Evolutionary conservation across 2,888 invertebrate species (phyloP), one percentile per base, ranked within the genome.

Genomic region (Phengaris alcon): DNA sequence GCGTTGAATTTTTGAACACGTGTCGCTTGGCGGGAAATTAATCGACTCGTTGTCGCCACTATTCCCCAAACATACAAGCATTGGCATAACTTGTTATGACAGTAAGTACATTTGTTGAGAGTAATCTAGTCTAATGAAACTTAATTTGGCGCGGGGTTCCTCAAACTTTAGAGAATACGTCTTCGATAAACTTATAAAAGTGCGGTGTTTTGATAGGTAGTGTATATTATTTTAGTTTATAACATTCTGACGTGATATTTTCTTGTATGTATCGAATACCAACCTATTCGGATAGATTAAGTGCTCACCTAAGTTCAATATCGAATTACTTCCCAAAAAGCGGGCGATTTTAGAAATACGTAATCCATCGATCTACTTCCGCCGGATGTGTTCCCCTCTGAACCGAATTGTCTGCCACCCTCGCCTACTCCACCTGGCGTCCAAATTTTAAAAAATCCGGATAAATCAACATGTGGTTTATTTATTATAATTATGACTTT

Each of bases 281-380:
- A 8, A 15, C 59, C 15, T 15, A 8, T 15, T n/a, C 15, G 15
- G 59, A 15, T 59, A 59, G 22, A 59, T 59, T 59, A 15, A 15
- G 59, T 59, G 35, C 70, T 70, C 51, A 3, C 15, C 57, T 15
- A 57, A 46, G 15, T 51, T 15, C 22, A 10, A 51, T 72, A 51
- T 72, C 72, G 4, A 52, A 54, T 72, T 72, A 72, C 72, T 75
- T 81, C 84, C 85, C 82, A 80, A 76, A 78, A 78, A 79, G 78
- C 77, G 74, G 76, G 59, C 64, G 68, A 78, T 77, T 55, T 55
- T 75, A 74, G 73, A 74, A 51, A 72, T 72, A 72, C 72, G 57
- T 52, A 57, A 48, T 76, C 59, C 48, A 73, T 48, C 72, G 72
- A 70, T 57, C 59, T 35, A 52, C 73, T 74, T 76, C 76, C 76